A percentile compares a stretch with the other conserved stretches of the same genome.
phyloP scores from a whole-genome alignment of 2,113 vertebrate genomes.

The Dolichotis patagonum region DNA sequence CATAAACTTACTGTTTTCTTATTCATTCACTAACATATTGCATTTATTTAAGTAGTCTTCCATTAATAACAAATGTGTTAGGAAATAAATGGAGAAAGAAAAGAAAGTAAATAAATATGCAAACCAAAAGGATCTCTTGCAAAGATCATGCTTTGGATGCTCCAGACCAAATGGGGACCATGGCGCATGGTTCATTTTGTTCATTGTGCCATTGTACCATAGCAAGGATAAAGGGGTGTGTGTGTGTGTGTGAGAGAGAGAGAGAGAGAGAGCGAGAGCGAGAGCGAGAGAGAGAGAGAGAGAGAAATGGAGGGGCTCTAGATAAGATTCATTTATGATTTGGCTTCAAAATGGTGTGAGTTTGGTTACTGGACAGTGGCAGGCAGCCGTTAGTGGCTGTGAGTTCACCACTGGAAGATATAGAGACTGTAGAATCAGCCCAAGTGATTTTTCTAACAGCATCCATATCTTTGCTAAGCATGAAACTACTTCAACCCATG shows the following conservation, averaged over 20 bases:
- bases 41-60: not conserved
- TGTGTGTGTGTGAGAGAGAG: too few species aligned
- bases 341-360: not conserved
- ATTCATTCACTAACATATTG: not conserved
- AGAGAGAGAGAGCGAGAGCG: too few species aligned
- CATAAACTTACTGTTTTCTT: not conserved
- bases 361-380: accelerated
- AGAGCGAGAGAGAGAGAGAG: too few species aligned
- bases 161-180: not conserved
- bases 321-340: not conserved
- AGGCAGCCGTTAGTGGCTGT: too few species aligned
- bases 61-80: not conserved
- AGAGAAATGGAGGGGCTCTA: not conserved
- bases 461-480: not conserved
- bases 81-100: not conserved
- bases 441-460: not conserved
- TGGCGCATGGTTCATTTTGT: not conserved
- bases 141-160: not conserved
- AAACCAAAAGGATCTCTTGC: not conserved
- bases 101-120: not conserved
- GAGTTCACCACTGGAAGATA: not conserved
- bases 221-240: not conserved
- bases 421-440: not conserved
- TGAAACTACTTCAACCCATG: not conserved
- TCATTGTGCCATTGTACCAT: not conserved